phyloP scores from a whole-genome alignment of 2,888 invertebrate species.

The Orchesella flavescens region DNA sequence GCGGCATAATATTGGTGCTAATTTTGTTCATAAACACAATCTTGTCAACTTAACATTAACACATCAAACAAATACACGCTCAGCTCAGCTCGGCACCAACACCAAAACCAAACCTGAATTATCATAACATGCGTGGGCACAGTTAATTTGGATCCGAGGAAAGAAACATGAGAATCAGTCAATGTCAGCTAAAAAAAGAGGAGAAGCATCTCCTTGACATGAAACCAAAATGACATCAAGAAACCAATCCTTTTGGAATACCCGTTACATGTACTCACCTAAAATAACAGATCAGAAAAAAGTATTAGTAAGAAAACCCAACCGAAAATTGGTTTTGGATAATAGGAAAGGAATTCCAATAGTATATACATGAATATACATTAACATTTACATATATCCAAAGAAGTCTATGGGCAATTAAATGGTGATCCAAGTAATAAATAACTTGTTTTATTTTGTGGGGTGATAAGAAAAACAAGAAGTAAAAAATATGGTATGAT shows the following conservation, averaged over 20 bases:
- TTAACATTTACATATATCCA: not conserved
- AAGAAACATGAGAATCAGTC: slow-evolving; percentile 48
- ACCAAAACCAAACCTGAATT: slow-evolving; percentile 2
- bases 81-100: not conserved
- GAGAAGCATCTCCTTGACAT: slow-evolving; percentile 49
- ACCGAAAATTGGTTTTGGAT: slow-evolving; percentile 34
- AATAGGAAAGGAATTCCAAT: not conserved
- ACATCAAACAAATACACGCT: not conserved
- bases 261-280: not conserved
- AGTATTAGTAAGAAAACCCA: not conserved
- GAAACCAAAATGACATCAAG: slow-evolving; percentile 31
- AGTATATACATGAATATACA: no score
- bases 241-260: not conserved
- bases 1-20: slow-evolving; percentile 35
- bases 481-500: slow-evolving; percentile 11
- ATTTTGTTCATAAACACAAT: slow-evolving; percentile 41
- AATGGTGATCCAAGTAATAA: slow-evolving; percentile 48
- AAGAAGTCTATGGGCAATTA: slow-evolving; percentile 41
- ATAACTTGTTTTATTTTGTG: slow-evolving; percentile 52
- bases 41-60: slow-evolving; percentile 10
- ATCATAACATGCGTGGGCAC: slow-evolving; percentile 40
- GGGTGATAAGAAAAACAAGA: slow-evolving; percentile 44
- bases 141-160: slow-evolving; percentile 17
- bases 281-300: not conserved
- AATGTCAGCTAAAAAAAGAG: slow-evolving; percentile 40